phyloP scores from a whole-genome alignment of 1,140 invertebrate genomes.

The Rhynchophorus ferrugineus region DNA sequence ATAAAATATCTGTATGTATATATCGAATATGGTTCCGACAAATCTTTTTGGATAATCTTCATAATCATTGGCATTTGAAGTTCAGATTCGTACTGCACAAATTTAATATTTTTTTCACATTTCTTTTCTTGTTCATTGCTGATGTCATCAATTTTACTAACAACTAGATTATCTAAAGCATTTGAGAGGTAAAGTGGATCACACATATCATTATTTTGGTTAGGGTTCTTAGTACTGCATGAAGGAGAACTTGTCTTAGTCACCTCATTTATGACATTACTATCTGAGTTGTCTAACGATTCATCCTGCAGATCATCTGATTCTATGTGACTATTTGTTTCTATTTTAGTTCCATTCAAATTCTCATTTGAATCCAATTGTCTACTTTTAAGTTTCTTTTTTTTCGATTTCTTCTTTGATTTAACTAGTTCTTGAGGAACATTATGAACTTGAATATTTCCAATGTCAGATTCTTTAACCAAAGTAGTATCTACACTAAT shows the following conservation, averaged over 20 bases:
- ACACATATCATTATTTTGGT: conserved; percentile 3
- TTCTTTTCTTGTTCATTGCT: background rate
- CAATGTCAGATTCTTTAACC: background rate
- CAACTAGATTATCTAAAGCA: conserved; percentile 16
- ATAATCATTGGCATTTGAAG: conserved; percentile 94
- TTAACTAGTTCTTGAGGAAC: conserved; percentile 15
- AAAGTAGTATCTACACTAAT: conserved; percentile 7
- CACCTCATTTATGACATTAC: background rate
- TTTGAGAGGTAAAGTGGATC: conserved; percentile 2
- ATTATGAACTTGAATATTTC: conserved; percentile 1
- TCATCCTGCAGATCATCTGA: conserved; percentile 1
- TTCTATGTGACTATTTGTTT: conserved; percentile 6
- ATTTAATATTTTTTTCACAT: conserved; percentile 37
- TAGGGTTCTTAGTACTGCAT: conserved; percentile 11
- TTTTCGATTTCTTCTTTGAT: conserved; percentile 22
- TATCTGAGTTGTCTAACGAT: conserved; percentile 8
- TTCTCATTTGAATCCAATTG: conserved; percentile 26
- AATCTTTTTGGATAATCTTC: conserved; percentile 96
- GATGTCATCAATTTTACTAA: conserved; percentile 5
- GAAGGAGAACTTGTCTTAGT: conserved; percentile 10
- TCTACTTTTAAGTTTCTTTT: conserved; percentile 21
- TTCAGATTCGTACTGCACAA: conserved; percentile 80
- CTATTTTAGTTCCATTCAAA: conserved; percentile 11
- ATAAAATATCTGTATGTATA: conserved; percentile 99
- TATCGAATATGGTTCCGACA: conserved; percentile 99